Conservation (phyloP, 2,888 invertebrate genomes). For the Sthenelais limicola region DNA sequence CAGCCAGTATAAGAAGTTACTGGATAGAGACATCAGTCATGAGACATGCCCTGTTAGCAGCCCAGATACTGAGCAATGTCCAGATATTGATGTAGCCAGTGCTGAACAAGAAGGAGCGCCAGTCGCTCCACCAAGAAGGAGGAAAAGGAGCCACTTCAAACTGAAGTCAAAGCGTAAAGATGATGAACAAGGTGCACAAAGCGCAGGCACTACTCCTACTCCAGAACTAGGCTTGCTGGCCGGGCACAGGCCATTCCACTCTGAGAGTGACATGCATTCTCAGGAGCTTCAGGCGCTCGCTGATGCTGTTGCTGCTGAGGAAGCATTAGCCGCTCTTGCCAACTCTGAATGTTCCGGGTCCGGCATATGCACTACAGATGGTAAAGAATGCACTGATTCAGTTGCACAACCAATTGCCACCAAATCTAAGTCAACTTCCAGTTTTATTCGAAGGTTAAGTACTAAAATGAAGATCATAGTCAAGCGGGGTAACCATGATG, state of each 20-base stretch:
- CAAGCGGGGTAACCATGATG: constrained; percentile 2
- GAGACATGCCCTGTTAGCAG: no score
- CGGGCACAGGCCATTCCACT: not conserved
- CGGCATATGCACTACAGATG: not conserved
- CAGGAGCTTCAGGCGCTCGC: not conserved
- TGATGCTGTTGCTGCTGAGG: constrained; percentile 14
- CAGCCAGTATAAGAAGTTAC: no score
- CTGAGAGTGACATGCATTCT: constrained; percentile 15
- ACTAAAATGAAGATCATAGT: constrained; percentile 39
- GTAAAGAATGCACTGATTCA: not conserved
- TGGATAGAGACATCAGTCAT: no score
- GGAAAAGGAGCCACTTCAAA: not conserved
- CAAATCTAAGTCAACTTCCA: not conserved
- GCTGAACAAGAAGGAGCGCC: no score
- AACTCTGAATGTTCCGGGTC: not conserved
- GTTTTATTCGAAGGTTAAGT: constrained; percentile 39
- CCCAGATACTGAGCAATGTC: not conserved
- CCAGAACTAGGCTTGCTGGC: not conserved
- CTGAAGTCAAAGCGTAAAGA: not conserved
- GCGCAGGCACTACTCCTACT: not conserved
- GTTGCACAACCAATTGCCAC: not conserved
- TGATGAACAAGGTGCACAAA: not conserved
- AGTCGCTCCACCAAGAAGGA: constrained; percentile 5
- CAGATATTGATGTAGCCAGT: no score
- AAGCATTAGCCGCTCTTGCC: not conserved